phyloP scores from a whole-genome alignment of 2,113 vertebrate species.

The Tachysurus vachellii region DNA sequence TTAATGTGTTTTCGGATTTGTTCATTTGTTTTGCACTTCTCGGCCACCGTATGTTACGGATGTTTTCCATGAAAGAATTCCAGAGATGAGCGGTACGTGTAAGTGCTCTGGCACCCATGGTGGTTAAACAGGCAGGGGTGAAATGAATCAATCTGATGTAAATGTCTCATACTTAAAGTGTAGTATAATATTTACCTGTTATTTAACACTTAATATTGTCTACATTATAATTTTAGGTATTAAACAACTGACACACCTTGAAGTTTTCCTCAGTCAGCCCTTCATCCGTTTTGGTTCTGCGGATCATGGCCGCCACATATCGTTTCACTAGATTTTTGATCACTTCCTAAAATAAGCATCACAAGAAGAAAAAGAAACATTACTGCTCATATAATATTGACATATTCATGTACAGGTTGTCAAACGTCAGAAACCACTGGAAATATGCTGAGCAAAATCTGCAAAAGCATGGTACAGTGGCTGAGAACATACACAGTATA shows the following conservation, averaged over 20 bases:
- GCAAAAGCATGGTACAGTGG: too few relatives aligned
- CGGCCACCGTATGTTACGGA: too few relatives aligned
- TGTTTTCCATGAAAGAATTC: too few relatives aligned
- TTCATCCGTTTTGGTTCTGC: conserved; percentile 86
- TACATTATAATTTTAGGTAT: neutral
- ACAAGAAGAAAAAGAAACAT: neutral
- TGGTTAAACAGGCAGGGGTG: too few relatives aligned
- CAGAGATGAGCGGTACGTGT: too few relatives aligned
- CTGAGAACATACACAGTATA: too few relatives aligned
- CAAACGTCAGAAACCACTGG: neutral
- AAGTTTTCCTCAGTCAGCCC: conserved; percentile 89
- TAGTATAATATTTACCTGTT: neutral
- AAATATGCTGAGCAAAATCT: too few relatives aligned
- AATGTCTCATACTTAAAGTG: neutral
- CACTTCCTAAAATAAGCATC: conserved; percentile 74
- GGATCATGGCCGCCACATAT: conserved; percentile 87
- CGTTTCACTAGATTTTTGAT: conserved; percentile 88
- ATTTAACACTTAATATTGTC: neutral
- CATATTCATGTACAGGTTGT: neutral
- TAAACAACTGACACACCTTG: conserved; percentile 72
- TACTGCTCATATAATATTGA: neutral
- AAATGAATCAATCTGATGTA: neutral
- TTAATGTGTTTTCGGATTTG: too few relatives aligned
- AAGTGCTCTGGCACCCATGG: too few relatives aligned
- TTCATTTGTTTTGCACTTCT: too few relatives aligned